Evolutionary conservation across 2,113 vertebrate species (phyloP), one percentile per base, ranked within the genome.

Genomic region (Chelonoidis abingdonii): DNA sequence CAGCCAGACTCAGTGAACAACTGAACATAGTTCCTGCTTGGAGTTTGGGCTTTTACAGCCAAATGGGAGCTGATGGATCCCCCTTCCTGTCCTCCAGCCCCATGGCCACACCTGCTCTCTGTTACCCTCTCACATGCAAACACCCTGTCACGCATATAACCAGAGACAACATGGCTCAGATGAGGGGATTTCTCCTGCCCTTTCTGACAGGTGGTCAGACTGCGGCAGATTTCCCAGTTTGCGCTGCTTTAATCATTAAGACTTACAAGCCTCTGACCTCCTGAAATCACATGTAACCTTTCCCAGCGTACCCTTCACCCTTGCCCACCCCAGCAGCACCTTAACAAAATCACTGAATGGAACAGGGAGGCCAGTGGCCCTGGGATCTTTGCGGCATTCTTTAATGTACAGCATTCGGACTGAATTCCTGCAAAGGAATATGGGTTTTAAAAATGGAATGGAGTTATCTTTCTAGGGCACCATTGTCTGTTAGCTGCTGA

Each of bases 221-320:
- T 94, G 86, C 38, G 87, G 85, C 59, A 90, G 96, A 89, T 93
- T 80, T 93, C 25, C 44, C 38, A 44, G 47, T 79, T 75, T 93
- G 90, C 88, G n/a, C n/a, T 83, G 75, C 88, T 94, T 41, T 69
- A 49, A 94, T 92, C 88, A 89, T 57, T 91, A 57, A 80, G 80
- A 53, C 35, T 95, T 83, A 90, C 25, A 65, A 50, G 50, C 72
- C 90, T 80, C 80, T 90, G 89, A 57, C 69, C 83, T 89, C 87
- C 89, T 88, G 83, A 91, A 80, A 19, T 93, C 44, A 2, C 41
- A 49, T 6, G 13, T 47, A 6, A 83, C 38, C 7, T n/a, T 2
- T 93, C 49, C 29, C 57, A 59, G 59, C 3, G 29, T 38, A 69
- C n/a, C 9, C 65, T 72, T n/a, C 65, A 38, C n/a, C 17, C n/a